phyloP scores from a whole-genome alignment of 1,140 invertebrate genomes.

The Drosophila busckii region DNA sequence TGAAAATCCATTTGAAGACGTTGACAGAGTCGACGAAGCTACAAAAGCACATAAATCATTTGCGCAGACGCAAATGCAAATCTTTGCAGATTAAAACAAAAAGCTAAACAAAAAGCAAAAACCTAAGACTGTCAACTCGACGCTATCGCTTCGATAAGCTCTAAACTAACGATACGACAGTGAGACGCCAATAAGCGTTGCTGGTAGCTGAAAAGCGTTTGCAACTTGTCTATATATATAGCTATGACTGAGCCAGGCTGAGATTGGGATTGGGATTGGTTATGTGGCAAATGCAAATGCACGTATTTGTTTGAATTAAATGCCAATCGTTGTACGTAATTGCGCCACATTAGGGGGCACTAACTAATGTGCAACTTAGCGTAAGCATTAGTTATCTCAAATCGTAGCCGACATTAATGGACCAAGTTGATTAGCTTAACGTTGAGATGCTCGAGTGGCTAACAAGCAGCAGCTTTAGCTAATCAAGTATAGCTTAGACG shows the following conservation, averaged over 20 bases:
- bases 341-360: slow-evolving; percentile 60
- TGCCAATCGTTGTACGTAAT: slow-evolving; percentile 61
- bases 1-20: slow-evolving; percentile 53
- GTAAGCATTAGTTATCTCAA: slow-evolving; percentile 59
- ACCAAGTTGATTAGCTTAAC: slow-evolving; percentile 41
- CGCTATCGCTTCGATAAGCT: slow-evolving; percentile 60
- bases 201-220: too few relatives aligned
- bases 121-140: slow-evolving; percentile 67
- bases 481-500: too few relatives aligned
- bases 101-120: slow-evolving; percentile 51
- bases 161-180: too few relatives aligned
- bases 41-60: slow-evolving; percentile 55
- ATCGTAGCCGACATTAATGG: slow-evolving; percentile 69
- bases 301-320: slow-evolving; percentile 69
- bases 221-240: neutral
- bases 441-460: slow-evolving; percentile 35
- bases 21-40: slow-evolving; percentile 25
- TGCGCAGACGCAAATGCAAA: slow-evolving; percentile 65
- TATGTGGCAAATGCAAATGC: too few relatives aligned
- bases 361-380: slow-evolving; percentile 34
- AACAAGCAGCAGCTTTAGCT: too few relatives aligned
- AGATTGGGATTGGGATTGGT: too few relatives aligned
- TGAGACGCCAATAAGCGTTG: too few relatives aligned
- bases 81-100: slow-evolving; percentile 65
- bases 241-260: too few relatives aligned